Percentiles rank a stretch among this genome's conserved stretches.
Evolutionary conservation across 35 echinoderm and acorn worm genomes (phyloP).

Genomic region (Ophioderma brevispina): DNA sequence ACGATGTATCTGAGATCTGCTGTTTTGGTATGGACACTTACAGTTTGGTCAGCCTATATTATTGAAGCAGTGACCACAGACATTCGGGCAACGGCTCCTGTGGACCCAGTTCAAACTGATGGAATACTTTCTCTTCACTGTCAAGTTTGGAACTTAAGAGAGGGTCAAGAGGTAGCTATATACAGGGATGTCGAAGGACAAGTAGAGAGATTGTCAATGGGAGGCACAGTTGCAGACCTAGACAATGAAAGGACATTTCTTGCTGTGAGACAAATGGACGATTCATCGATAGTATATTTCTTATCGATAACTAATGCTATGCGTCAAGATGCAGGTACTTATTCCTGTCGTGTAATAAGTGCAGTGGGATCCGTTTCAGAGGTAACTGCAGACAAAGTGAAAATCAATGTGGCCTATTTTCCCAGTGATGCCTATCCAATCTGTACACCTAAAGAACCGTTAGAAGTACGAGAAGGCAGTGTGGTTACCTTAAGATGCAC

Average conservation of each 20-base stretch:
- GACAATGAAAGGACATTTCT: not conserved
- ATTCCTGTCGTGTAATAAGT: not conserved
- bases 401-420: not conserved
- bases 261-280: not conserved
- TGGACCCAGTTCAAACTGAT: not conserved
- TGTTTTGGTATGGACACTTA: not conserved
- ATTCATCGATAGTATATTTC: not conserved
- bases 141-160: not conserved
- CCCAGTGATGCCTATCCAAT: not conserved
- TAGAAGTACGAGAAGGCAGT: not conserved
- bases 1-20: not conserved
- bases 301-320: not conserved
- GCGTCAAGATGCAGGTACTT: not conserved
- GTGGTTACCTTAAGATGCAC: not conserved
- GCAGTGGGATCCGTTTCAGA: not conserved
- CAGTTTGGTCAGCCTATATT: not conserved
- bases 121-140: not conserved
- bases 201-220: not conserved
- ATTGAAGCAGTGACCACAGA: not conserved
- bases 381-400: not conserved
- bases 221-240: not conserved
- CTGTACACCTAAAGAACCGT: not conserved
- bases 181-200: not conserved
- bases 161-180: not conserved
- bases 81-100: not conserved